Evolutionary conservation across 2,888 invertebrate genomes (phyloP).

Genomic region (Drosophila kokeensis): DNA sequence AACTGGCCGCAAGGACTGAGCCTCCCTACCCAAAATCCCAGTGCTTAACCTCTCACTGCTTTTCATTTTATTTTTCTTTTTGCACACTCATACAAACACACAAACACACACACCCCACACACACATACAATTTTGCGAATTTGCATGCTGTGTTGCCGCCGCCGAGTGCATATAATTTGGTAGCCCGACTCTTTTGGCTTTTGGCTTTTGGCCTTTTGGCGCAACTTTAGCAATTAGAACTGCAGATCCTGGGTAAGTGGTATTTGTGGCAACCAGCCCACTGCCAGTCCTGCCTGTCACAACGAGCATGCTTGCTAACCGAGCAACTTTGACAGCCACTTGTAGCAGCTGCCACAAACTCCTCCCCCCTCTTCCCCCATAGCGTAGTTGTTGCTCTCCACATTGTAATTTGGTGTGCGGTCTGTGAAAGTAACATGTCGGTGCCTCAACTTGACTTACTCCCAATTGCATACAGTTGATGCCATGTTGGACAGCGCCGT

Average conservation of each 20-base stretch:
- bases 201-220: constrained; percentile 34
- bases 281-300: constrained; percentile 8
- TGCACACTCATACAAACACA: neutral
- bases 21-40: neutral
- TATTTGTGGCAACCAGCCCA: constrained; percentile 37
- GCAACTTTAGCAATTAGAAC: constrained; percentile 74
- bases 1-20: constrained; percentile 32
- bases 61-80: constrained; percentile 11
- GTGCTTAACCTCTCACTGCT: neutral
- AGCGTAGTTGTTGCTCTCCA: constrained; percentile 22
- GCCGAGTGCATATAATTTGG: constrained; percentile 66
- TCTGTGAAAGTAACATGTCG: constrained; percentile 8
- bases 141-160: constrained; percentile 13
- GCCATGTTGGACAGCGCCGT: neutral
- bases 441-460: neutral
- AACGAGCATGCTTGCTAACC: constrained; percentile 3
- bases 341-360: constrained; percentile 29
- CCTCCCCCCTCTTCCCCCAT: constrained; percentile 11
- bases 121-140: constrained; percentile 15
- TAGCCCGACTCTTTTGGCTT: constrained; percentile 22
- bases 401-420: constrained; percentile 14
- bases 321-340: constrained; percentile 33
- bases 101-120: neutral
- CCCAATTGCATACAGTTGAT: neutral
- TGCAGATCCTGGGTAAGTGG: constrained; percentile 61